Evolutionary conservation across 2,888 invertebrate species (phyloP), one percentile per base, ranked within the genome.

Genomic region (Eupithecia subumbrata): DNA sequence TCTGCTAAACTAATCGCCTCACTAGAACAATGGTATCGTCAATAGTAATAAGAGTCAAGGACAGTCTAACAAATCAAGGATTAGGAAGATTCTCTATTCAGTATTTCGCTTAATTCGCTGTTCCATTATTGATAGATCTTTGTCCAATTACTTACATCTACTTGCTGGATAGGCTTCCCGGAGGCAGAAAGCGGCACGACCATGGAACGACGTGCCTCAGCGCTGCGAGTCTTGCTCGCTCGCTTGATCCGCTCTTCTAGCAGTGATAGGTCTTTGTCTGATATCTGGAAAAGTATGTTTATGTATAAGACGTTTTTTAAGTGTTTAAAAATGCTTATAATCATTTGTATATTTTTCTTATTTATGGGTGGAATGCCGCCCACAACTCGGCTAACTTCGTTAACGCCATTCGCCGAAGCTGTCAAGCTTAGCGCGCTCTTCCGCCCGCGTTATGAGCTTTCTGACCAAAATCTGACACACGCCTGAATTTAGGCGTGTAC

Each of bases 221-320:
- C 96, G 84, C 93, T 96, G 89, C 95, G 95, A 16, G 87, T 92
- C 88, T 97, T 97, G 77, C 97, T 96, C 1, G 98, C 97, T 40
- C 99, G 96, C 89, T 99, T 99, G 75, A 99, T 99, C 69, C 99
- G 96, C 92, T 99, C 99, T 86, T 99, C 99, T 69, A 99, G 93
- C 83, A 99, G 95, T 0, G 98, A 98, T 86, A 98, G 96, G 88
- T 99, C 99, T 92, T 99, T 99, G 88, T 99, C 99, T 1, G 97
- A 98, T 85, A 98, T 96, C 97, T 98, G 88, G 1, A 71, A 77
- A 11, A 56, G 3, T 63, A 12, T 14, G 1, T 63, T 64, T 16
- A 30, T 16, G 25, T 63, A 16, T 12, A 0, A 43, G 1, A 45
- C 16, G 1, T 16, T 1, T 16, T 9, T 2, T 1, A 16, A 8